Evolutionary conservation across 2,113 vertebrate species (phyloP).

Genomic region (Amphilophus citrinellus): DNA sequence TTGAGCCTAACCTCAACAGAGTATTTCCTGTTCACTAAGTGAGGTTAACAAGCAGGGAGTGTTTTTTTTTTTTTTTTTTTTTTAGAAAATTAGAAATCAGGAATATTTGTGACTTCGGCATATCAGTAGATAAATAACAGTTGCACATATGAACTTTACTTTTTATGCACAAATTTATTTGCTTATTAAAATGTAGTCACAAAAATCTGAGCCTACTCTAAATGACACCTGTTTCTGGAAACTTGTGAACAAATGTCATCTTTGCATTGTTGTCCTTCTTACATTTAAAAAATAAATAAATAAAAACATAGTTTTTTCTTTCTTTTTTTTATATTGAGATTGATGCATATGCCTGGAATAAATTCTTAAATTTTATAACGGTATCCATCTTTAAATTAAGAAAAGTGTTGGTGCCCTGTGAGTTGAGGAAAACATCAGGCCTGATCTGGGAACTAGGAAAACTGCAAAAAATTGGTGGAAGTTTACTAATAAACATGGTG

Average conservation of each 20-base stretch:
- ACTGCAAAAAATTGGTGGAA: not conserved
- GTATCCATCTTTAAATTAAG: not conserved
- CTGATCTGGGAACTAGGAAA: not conserved
- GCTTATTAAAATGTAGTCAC: rapidly evolving
- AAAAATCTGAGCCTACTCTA: not conserved
- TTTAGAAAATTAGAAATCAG: not conserved
- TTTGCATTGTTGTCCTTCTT: not conserved
- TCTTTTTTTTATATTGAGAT: not conserved
- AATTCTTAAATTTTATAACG: not conserved
- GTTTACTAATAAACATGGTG: not conserved
- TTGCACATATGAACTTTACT: not conserved
- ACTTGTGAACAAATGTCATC: not conserved
- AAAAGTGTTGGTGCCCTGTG: not conserved
- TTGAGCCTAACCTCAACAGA: no score
- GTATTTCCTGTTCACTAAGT: not conserved
- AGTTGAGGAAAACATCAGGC: not conserved
- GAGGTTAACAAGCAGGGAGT: not conserved
- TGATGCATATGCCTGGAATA: not conserved
- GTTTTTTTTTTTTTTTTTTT: not conserved
- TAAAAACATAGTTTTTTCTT: not conserved
- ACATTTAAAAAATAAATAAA: not conserved
- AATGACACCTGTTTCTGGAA: not conserved
- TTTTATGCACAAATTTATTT: not conserved
- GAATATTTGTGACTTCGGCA: not conserved
- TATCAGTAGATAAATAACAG: not conserved